Base-by-base conservation (phyloP, 1,140 invertebrate species). In the Scaptomyza montana region DNA sequence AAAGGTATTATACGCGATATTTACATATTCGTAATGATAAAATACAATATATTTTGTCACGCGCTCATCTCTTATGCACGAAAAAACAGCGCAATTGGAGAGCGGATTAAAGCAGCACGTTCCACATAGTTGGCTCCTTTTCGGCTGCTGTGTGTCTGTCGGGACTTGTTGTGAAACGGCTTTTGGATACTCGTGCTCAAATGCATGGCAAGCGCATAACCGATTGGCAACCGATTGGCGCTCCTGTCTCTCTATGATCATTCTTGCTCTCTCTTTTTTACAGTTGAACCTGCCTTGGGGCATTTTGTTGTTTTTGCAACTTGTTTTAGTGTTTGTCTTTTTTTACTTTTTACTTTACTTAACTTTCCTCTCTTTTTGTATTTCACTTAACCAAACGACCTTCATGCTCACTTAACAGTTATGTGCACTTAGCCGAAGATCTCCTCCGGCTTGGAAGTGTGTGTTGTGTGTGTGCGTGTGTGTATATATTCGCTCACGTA, bases 391-490 rank as follows among this genome's bases (percentile, higher is more conserved):
- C 45, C 73, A 77, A 67, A 69, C 78, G 82, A 87, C 82, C 82
- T 87, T 87, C 82, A 87, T 78, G 84, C 82, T 87, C 84, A 59
- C 61, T 86, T 75, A 50, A 73, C 75, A 71, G 71, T 81, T 78
- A 78, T 80, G 80, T 72, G 81, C 70, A 74, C 80, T 79, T 74
- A 50, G 33, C 46, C n/a, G 53, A 46, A 46, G 61, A 53, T 61
- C 53, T 60, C 49, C 53, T 60, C 49, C 21, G 33, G 57, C 43
- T 51, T 45, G 25, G 57, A 55, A 19, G 39, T 16, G 41, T 41
- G 49, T 70, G 45, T 19, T 51, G 47, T 65, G 28, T 53, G 57
- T 50, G 72, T 30, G 39, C 46, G 41, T 43, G 55, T 74, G 46
- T 28, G 6, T 74, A 51, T 62, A 30, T 41, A 30, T 55, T 43